These are phyloP conservation scores for Onthophagus taurus DNA, from an alignment of 1,140 invertebrate genomes.

Conservation along the genomic window DNA sequence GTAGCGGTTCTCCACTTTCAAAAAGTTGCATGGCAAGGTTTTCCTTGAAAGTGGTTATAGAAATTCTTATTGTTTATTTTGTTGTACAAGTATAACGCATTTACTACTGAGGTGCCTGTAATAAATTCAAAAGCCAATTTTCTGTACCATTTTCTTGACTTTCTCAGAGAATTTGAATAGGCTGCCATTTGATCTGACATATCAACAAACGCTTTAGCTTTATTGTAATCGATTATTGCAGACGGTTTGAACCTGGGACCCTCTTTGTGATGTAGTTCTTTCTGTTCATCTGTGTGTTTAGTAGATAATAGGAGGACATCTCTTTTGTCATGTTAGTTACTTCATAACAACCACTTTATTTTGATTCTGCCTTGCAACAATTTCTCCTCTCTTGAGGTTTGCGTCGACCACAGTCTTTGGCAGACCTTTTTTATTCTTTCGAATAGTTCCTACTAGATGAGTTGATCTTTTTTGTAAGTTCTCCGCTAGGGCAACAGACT, in stretches of 20 bases:
- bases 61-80: constrained; percentile 12
- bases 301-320: constrained; percentile 15
- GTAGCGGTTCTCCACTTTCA: background rate
- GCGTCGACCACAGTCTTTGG: constrained; percentile 21
- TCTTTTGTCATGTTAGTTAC: constrained; percentile 27
- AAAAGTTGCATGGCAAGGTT: too few species aligned
- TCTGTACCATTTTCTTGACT: constrained; percentile 1
- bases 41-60: background rate
- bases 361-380: constrained; percentile 23
- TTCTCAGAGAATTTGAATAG: constrained; percentile 4
- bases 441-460: constrained; percentile 31
- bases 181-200: constrained; percentile 17
- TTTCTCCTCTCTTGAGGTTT: constrained; percentile 28
- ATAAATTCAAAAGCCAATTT: constrained; percentile 4
- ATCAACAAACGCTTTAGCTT: constrained; percentile 4
- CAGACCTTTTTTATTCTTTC: constrained; percentile 22
- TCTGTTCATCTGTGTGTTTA: background rate
- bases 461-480: constrained; percentile 32
- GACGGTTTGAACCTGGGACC: constrained; percentile 8
- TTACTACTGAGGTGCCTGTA: background rate
- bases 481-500: constrained; percentile 28
- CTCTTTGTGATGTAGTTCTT: background rate
- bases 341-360: constrained; percentile 27
- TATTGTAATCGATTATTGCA: constrained; percentile 6
- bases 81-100: constrained; percentile 1